These are phyloP conservation scores for Melanotus villosus DNA, from an alignment of 2,888 invertebrate species.

Conservation along the genomic window DNA sequence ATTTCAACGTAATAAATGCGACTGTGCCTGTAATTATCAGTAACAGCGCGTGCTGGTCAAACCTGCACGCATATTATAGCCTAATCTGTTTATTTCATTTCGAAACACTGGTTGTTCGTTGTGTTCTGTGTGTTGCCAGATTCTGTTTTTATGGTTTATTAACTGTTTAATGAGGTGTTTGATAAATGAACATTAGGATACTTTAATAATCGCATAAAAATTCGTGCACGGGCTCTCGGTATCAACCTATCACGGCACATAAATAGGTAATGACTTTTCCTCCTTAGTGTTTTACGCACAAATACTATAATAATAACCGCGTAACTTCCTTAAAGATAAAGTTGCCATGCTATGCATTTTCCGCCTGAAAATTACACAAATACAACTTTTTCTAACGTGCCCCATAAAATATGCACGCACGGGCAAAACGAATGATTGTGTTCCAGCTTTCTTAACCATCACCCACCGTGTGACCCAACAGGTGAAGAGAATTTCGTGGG, in stretches of 20 bases:
- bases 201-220: no score
- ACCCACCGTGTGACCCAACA: constrained; percentile 42
- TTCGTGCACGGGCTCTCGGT: neutral
- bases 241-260: constrained; percentile 7
- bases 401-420: constrained; percentile 64
- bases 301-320: constrained; percentile 43
- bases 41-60: constrained; percentile 59
- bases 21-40: constrained; percentile 59
- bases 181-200: constrained; percentile 12
- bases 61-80: constrained; percentile 52
- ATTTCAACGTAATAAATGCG: constrained; percentile 61
- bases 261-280: constrained; percentile 20
- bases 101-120: neutral
- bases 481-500: constrained; percentile 43
- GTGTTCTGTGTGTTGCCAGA: neutral
- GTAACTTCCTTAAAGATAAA: constrained; percentile 58
- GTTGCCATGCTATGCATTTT: constrained; percentile 61
- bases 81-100: constrained; percentile 41
- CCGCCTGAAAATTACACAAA: constrained; percentile 64
- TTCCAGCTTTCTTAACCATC: constrained; percentile 44
- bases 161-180: constrained; percentile 9
- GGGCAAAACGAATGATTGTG: constrained; percentile 52
- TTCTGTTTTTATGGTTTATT: constrained; percentile 8
- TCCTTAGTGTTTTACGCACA: constrained; percentile 25
- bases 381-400: constrained; percentile 55